These are phyloP conservation scores for Herpetotheres cachinnans DNA, from an alignment of 2,113 vertebrate species.

Conservation along the genomic window DNA sequence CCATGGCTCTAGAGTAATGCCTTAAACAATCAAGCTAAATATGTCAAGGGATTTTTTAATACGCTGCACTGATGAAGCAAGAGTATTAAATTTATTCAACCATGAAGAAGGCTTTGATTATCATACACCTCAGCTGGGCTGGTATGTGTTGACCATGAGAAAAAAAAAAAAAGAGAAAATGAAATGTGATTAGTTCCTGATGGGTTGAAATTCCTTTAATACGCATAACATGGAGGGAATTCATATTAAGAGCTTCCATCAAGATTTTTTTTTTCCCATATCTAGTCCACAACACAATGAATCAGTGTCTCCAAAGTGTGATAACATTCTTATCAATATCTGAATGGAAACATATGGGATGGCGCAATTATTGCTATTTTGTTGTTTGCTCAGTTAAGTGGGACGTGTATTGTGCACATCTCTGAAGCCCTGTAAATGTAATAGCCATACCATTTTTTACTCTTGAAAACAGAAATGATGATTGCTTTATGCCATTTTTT, in stretches of 20 bases:
- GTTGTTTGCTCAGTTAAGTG: neutral
- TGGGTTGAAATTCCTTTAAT: constrained; percentile 72
- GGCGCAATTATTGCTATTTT: neutral
- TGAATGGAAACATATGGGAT: constrained; percentile 35
- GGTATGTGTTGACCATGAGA: constrained; percentile 63
- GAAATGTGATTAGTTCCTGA: constrained; percentile 77
- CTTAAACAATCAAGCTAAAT: constrained; percentile 73
- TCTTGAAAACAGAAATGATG: neutral
- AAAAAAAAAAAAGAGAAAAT: constrained; percentile 62
- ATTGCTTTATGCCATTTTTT: neutral
- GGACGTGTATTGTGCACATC: neutral
- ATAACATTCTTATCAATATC: constrained; percentile 46
- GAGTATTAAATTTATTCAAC: constrained; percentile 75
- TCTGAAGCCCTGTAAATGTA: neutral
- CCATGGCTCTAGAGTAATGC: constrained; percentile 47
- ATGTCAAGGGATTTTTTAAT: constrained; percentile 74
- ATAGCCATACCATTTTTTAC: neutral
- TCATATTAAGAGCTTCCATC: constrained; percentile 52
- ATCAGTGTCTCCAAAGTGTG: constrained; percentile 18
- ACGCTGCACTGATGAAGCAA: constrained; percentile 66
- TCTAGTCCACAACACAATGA: constrained; percentile 26
- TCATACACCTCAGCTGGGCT: constrained; percentile 64
- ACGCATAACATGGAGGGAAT: constrained; percentile 38
- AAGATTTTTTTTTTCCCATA: neutral
- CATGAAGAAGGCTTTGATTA: constrained; percentile 76